Percentiles rank a stretch among this genome's conserved stretches.
Evolutionary conservation across 2,797 vertebrate genomes (phyloP).

Genomic region (Australoheros facetus): DNA sequence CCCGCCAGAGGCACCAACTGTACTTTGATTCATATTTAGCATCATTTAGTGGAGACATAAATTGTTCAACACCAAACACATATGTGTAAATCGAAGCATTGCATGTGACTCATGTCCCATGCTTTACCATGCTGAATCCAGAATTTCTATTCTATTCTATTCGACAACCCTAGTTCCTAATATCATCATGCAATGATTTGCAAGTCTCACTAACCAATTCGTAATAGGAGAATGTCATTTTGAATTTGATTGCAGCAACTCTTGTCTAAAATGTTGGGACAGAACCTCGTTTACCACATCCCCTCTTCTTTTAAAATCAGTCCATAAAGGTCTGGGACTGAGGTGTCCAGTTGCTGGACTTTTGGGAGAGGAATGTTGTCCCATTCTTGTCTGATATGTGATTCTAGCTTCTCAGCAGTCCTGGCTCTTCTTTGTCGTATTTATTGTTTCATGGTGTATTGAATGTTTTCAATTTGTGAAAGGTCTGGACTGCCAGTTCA

Average conservation of each 20-base stretch:
- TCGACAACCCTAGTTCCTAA: not conserved
- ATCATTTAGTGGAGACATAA: not conserved
- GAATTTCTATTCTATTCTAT: not conserved
- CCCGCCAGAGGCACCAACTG: not conserved
- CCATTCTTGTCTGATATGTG: not conserved
- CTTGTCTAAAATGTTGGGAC: not conserved
- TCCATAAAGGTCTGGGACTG: not conserved
- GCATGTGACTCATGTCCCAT: too few species aligned
- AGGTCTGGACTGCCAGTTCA: too few species aligned
- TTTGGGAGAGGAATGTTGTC: not conserved
- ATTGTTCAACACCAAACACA: not conserved
- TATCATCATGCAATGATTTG: not conserved
- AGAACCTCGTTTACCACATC: not conserved
- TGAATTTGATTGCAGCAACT: too few species aligned
- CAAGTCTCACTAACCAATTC: not conserved
- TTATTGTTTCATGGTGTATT: not conserved
- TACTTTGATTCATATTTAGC: not conserved
- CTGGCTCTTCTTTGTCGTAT: not conserved
- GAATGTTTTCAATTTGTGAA: not conserved
- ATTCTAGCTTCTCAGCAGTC: not conserved
- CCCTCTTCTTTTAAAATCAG: not conserved
- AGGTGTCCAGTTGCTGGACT: not conserved
- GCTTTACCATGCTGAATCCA: not conserved
- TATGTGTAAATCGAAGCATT: not conserved
- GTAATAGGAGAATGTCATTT: too few species aligned